These are phyloP conservation scores for Eulithis testata DNA, from an alignment of 2,888 invertebrate genomes.

Conservation along the genomic window DNA sequence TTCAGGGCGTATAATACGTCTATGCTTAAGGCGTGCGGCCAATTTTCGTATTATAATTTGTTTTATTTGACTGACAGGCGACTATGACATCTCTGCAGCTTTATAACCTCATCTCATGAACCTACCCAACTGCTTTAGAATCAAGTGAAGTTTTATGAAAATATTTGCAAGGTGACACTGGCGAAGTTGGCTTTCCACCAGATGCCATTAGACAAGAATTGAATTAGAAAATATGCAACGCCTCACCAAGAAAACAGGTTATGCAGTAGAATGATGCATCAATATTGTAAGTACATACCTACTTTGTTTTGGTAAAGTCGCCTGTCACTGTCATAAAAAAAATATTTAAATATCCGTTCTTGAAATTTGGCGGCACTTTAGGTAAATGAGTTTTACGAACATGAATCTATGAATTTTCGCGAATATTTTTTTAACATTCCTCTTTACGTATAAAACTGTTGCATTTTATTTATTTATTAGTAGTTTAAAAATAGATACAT, in stretches of 20 bases:
- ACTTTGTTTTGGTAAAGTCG: conserved; percentile 3
- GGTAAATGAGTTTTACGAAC: conserved; percentile 14
- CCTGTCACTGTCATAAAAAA: conserved; percentile 27
- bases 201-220: too few relatives aligned
- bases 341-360: not conserved
- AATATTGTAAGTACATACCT: not conserved
- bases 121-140: conserved; percentile 7
- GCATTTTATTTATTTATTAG: conserved; percentile 68
- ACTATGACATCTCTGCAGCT: conserved; percentile 4
- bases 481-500: conserved; percentile 60
- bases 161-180: too few relatives aligned
- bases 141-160: not conserved
- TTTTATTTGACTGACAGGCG: conserved; percentile 34
- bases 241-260: not conserved
- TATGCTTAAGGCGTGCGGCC: conserved; percentile 78
- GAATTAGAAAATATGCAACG: not conserved
- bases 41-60: conserved; percentile 51
- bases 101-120: conserved; percentile 6
- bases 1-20: conserved; percentile 60
- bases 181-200: too few relatives aligned
- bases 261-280: too few relatives aligned
- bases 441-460: conserved; percentile 62
- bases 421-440: conserved; percentile 66
- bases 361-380: conserved; percentile 49
- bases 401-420: conserved; percentile 29